These are phyloP conservation scores for Notospermus geniculatus DNA, from an alignment of 1,140 invertebrate species.

Conservation along the genomic window DNA sequence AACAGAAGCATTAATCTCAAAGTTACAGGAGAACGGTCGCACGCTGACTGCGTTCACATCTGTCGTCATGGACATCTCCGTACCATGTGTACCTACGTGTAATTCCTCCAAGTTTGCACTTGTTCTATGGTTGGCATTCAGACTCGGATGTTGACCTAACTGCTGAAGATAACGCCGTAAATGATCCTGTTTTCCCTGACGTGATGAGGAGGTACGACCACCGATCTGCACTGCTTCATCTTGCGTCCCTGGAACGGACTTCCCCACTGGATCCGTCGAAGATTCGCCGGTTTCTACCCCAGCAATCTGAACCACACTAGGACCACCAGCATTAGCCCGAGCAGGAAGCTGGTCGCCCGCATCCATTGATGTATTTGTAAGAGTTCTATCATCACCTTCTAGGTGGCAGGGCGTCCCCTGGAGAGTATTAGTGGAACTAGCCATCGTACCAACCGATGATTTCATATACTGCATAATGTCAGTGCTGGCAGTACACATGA, in stretches of 20 bases:
- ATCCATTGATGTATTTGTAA: too few species aligned
- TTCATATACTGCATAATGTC: slow-evolving; percentile 9
- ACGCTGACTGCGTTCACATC: not conserved
- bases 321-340: too few species aligned
- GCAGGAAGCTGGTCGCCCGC: too few species aligned
- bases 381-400: not conserved
- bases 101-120: too few species aligned
- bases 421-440: slow-evolving; percentile 4
- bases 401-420: not conserved
- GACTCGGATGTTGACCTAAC: slow-evolving; percentile 19
- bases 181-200: slow-evolving; percentile 34
- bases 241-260: too few species aligned
- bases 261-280: too few species aligned
- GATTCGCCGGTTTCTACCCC: too few species aligned
- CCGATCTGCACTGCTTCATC: too few species aligned
- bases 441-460: slow-evolving; percentile 1
- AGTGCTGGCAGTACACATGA: slow-evolving; percentile 1
- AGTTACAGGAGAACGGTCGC: not conserved
- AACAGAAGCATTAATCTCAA: not conserved
- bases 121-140: not conserved
- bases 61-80: slow-evolving; percentile 10
- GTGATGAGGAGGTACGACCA: too few species aligned
- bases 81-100: slow-evolving; percentile 37
- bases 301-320: too few species aligned
- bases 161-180: slow-evolving; percentile 36